A percentile compares a stretch with the other conserved stretches of the same genome.
phyloP scores from a whole-genome alignment of 1,140 invertebrate species.

The Pseudoatta argentina region DNA sequence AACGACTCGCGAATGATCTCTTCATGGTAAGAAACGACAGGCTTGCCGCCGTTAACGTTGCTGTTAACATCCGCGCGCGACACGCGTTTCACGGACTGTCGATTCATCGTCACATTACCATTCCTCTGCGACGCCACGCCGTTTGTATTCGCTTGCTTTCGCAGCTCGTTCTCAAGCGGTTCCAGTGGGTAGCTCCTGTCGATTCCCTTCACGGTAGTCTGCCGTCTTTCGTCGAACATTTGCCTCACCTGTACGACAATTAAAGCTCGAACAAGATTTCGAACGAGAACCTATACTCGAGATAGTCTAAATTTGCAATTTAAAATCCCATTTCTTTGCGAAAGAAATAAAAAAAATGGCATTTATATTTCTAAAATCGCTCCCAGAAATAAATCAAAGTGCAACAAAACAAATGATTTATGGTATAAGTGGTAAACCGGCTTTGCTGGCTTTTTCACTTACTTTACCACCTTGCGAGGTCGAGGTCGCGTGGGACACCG shows the following conservation, averaged over 20 bases:
- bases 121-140: constrained; percentile 67
- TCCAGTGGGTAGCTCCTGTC: constrained; percentile 93
- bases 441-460: constrained; percentile 33
- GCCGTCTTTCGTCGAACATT: constrained; percentile 92
- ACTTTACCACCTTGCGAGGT: constrained; percentile 80
- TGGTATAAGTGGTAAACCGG: too few relatives aligned
- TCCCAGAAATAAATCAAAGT: background rate
- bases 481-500: constrained; percentile 75
- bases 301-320: background rate
- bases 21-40: constrained; percentile 80
- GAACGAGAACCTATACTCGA: background rate
- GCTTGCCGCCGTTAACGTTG: constrained; percentile 82
- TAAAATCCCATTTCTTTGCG: background rate
- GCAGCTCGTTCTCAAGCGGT: constrained; percentile 87
- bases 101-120: constrained; percentile 81
- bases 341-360: background rate
- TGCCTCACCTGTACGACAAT: constrained; percentile 69
- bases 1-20: constrained; percentile 77
- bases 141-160: constrained; percentile 84
- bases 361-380: background rate
- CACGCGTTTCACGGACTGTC: constrained; percentile 80
- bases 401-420: background rate
- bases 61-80: constrained; percentile 80
- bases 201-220: constrained; percentile 90
- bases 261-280: background rate